Evolutionary conservation across 2,113 vertebrate species (phyloP).

Genomic region (Trinectes maculatus): DNA sequence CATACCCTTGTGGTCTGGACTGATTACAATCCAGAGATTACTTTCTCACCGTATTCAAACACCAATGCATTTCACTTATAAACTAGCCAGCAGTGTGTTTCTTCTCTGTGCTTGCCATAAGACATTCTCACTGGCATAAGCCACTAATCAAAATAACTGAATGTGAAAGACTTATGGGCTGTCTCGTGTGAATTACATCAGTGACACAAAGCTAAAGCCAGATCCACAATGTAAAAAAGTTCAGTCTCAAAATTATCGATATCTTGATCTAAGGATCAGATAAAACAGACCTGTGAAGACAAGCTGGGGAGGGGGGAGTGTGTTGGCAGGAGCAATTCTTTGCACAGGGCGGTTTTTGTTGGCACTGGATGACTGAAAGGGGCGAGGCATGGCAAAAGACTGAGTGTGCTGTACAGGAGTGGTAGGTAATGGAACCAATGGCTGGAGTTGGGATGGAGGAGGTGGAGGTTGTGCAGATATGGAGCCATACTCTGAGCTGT

Average conservation of each 20-base stretch:
- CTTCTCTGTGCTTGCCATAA: neutral
- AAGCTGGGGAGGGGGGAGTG: conserved; percentile 79
- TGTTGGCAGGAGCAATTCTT: conserved; percentile 85
- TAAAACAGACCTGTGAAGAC: conserved; percentile 77
- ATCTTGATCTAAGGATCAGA: conserved; percentile 3
- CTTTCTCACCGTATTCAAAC: neutral
- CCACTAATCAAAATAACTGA: neutral
- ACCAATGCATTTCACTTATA: neutral
- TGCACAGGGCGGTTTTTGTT: conserved; percentile 85
- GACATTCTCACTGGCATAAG: too few species aligned
- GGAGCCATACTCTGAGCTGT: conserved; percentile 79
- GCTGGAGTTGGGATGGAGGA: conserved; percentile 70
- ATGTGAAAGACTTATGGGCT: conserved; percentile 17
- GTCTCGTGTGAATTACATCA: conserved; percentile 40
- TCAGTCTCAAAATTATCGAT: neutral
- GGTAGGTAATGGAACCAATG: conserved; percentile 63
- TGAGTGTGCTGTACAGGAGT: conserved; percentile 71
- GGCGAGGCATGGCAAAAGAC: conserved; percentile 86
- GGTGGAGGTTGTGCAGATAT: conserved; percentile 67
- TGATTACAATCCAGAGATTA: neutral
- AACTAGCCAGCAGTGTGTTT: neutral
- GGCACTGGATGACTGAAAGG: conserved; percentile 76
- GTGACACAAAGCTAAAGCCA: neutral
- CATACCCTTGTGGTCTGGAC: too few species aligned
- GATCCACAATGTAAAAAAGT: neutral